Conservation (phyloP, 2,888 invertebrate species). For the Slavum lentiscoides region DNA sequence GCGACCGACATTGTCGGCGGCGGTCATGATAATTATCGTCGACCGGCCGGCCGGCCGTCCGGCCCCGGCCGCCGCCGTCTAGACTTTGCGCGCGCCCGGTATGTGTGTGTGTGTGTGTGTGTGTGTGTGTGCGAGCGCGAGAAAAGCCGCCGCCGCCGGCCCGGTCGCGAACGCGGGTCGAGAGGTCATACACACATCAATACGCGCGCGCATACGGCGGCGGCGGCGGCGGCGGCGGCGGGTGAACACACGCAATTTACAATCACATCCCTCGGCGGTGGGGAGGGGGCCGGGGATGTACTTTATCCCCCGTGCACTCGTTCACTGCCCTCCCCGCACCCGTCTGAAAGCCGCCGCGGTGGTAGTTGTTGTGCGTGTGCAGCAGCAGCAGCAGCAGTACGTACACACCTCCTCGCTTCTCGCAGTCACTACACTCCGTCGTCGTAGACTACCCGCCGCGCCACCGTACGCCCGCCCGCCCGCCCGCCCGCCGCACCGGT, state of each 20-base stretch:
- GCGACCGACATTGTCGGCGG: not conserved
- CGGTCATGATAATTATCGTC: not conserved
- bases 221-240: not conserved
- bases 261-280: slow-evolving; percentile 30
- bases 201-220: not conserved
- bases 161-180: slow-evolving; percentile 35
- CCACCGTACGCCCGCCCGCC: not conserved
- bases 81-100: slow-evolving; percentile 18
- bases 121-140: not conserved
- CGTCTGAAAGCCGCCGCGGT: not conserved
- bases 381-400: not conserved
- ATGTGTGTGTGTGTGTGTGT: not conserved
- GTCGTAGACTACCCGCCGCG: not conserved
- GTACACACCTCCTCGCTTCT: not conserved
- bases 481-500: not conserved
- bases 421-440: not conserved
- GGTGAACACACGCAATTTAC: slow-evolving; percentile 33
- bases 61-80: slow-evolving; percentile 17
- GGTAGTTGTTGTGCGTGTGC: not conserved
- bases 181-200: slow-evolving; percentile 50
- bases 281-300: not conserved
- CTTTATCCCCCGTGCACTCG: slow-evolving; percentile 4
- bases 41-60: not conserved
- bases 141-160: not conserved
- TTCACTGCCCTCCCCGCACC: not conserved